Percentiles rank a stretch among this genome's conserved stretches.
Conservation (phyloP, 1,140 invertebrate species). For the Acromyrmex heyeri region DNA sequence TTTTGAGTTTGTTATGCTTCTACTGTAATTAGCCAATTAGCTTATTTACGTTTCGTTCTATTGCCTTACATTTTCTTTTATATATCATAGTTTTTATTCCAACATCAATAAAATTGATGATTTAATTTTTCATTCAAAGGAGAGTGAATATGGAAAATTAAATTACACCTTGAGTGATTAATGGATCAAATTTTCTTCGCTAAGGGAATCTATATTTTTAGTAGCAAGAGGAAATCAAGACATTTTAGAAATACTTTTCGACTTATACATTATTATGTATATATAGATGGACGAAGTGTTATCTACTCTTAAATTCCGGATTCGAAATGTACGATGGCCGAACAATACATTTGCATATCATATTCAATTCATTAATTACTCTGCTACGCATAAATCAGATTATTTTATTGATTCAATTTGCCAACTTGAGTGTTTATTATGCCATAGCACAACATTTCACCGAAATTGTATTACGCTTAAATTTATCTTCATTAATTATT, state of each 20-base stretch:
- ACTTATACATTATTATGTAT: not conserved
- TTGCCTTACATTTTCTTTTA: no score
- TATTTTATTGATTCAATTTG: constrained; percentile 33
- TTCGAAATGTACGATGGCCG: constrained; percentile 2
- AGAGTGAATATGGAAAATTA: not conserved
- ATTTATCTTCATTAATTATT: constrained; percentile 3
- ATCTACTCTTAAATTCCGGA: not conserved
- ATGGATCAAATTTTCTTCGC: not conserved
- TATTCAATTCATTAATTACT: constrained; percentile 36
- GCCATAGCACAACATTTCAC: not conserved
- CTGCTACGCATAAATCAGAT: constrained; percentile 12
- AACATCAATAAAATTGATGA: not conserved
- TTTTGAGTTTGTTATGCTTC: no score
- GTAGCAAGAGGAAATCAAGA: not conserved
- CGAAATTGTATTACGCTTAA: constrained; percentile 24
- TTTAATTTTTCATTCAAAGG: not conserved
- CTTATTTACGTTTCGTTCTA: no score
- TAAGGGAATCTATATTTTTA: not conserved
- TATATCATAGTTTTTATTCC: not conserved
- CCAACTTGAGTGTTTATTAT: not conserved
- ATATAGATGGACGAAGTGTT: not conserved
- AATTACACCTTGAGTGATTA: not conserved
- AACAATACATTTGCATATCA: constrained; percentile 22
- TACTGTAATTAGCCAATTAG: no score
- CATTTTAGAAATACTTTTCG: not conserved